Conservation (phyloP, 1,140 invertebrate species). For the Gonatopus flavifemur region DNA sequence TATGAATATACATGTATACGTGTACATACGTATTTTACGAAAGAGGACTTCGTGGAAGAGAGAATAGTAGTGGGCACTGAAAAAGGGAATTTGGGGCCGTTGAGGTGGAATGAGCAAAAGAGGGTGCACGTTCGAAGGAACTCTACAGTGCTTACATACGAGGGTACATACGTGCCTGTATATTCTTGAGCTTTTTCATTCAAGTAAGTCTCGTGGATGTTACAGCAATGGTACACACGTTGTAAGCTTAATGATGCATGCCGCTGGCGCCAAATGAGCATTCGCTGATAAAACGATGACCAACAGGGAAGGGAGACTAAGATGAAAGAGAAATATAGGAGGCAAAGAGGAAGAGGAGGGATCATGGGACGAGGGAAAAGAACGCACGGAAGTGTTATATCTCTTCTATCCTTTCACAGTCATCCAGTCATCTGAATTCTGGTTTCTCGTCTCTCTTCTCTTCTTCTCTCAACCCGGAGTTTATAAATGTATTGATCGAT, state of each 20-base stretch:
- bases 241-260: slow-evolving; percentile 41
- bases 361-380: slow-evolving; percentile 12
- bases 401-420: no score
- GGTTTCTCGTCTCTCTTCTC: no score
- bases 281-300: slow-evolving; percentile 34
- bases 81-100: no score
- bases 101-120: slow-evolving; percentile 9
- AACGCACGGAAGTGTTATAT: no score
- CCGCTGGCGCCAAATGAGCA: slow-evolving; percentile 37
- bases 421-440: no score
- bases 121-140: slow-evolving; percentile 13
- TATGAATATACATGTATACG: no score
- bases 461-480: no score
- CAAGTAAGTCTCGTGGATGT: slow-evolving; percentile 35
- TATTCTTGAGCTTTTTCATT: slow-evolving; percentile 9
- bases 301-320: not conserved
- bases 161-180: no score
- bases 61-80: not conserved
- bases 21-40: no score
- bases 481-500: no score
- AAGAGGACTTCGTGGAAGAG: no score
- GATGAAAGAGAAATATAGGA: slow-evolving; percentile 5
- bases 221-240: slow-evolving; percentile 33
- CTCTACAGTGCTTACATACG: no score
- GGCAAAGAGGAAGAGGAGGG: slow-evolving; percentile 10